These are phyloP conservation scores for Rattus norvegicus DNA, from an alignment of 2,113 vertebrate species.

Conservation along the genomic window GRCr8 NC_086026.1:25576001-25576500, in stretches of 20 bases:
- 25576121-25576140: background rate
- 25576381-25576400: too few species aligned
- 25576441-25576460: background rate
- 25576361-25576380: background rate
- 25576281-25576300: background rate
- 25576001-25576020: too few species aligned
- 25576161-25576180: background rate
- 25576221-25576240: background rate
- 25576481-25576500: background rate
- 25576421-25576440: background rate
- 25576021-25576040: too few species aligned
- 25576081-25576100: background rate
- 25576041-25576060: too few species aligned
- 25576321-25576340: background rate
- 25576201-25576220: background rate
- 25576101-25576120: background rate
- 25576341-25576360: background rate
- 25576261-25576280: background rate
- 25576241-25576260: background rate
- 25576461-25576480: background rate
- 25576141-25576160: background rate
- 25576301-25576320: background rate
- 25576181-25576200: too few species aligned
- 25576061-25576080: too few species aligned
- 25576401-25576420: background rate